Conservation (phyloP, 2,888 invertebrate genomes). For the Kuschelorhynchus macadamiae region DNA sequence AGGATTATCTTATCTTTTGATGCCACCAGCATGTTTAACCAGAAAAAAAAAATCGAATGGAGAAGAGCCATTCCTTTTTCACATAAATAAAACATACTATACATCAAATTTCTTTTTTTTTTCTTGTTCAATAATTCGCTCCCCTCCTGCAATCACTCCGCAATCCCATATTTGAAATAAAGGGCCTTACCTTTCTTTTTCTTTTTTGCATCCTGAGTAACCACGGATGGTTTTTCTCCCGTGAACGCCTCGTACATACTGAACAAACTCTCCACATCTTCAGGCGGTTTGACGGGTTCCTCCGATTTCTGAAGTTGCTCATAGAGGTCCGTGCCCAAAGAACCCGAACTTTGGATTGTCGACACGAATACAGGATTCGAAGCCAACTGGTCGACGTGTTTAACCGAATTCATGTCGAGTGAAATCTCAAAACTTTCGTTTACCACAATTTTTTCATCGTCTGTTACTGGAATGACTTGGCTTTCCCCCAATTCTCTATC, state of each 20-base stretch:
- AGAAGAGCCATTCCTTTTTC: no score
- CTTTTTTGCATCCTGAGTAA: constrained; percentile 38
- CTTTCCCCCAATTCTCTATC: constrained; percentile 56
- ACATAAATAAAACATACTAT: no score
- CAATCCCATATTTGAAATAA: no score
- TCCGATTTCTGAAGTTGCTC: constrained; percentile 51
- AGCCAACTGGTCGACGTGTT: constrained; percentile 53
- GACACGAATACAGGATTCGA: constrained; percentile 56
- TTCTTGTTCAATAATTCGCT: no score
- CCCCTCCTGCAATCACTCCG: no score
- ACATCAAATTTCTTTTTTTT: no score
- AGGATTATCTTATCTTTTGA: no score
- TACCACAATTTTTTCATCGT: constrained; percentile 49
- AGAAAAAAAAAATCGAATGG: no score
- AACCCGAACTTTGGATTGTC: constrained; percentile 56
- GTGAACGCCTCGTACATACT: constrained; percentile 60
- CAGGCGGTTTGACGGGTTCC: constrained; percentile 8
- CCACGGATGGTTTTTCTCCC: constrained; percentile 51
- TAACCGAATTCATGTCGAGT: constrained; percentile 46
- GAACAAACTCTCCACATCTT: constrained; percentile 56
- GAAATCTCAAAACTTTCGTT: constrained; percentile 50
- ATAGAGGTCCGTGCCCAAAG: constrained; percentile 53
- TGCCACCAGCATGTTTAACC: no score
- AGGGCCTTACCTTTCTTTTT: constrained; percentile 42
- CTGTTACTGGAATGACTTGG: constrained; percentile 51